A percentile compares a stretch with the other conserved stretches of the same genome.
phyloP scores from a whole-genome alignment of 2,797 vertebrate species.

The Scomberomorus guttatus region DNA sequence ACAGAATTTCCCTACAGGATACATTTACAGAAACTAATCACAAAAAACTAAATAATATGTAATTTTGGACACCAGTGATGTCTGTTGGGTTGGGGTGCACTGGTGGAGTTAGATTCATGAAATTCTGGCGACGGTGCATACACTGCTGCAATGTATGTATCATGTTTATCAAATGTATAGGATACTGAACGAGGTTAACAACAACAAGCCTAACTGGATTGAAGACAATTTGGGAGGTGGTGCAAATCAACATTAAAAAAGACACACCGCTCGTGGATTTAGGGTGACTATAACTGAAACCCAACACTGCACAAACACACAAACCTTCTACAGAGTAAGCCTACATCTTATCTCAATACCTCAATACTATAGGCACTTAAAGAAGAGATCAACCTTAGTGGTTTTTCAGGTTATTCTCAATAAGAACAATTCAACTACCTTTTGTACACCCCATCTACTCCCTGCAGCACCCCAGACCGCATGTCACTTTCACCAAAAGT shows the following conservation, averaged over 20 bases:
- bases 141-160: not conserved
- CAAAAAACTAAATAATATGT: slow-evolving; percentile 12
- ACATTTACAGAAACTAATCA: not conserved
- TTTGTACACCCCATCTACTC: not conserved
- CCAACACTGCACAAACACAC: slow-evolving; percentile 74
- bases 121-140: no score
- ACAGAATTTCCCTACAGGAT: not conserved
- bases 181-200: slow-evolving; percentile 51
- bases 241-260: slow-evolving; percentile 81
- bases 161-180: not conserved
- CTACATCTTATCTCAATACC: slow-evolving; percentile 29
- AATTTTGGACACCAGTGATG: not conserved
- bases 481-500: not conserved
- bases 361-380: no score
- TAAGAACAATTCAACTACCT: not conserved
- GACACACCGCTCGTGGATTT: slow-evolving; percentile 82
- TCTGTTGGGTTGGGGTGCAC: not conserved
- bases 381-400: not conserved
- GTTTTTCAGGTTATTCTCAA: not conserved
- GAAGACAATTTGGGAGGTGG: slow-evolving; percentile 85
- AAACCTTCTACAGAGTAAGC: slow-evolving; percentile 72
- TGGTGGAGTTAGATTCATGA: not conserved
- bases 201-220: slow-evolving; percentile 53
- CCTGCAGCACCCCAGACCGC: not conserved
- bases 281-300: slow-evolving; percentile 66